Evolutionary conservation across 2,888 invertebrate genomes (phyloP).

Genomic region (Pachymerium ferrugineum): DNA sequence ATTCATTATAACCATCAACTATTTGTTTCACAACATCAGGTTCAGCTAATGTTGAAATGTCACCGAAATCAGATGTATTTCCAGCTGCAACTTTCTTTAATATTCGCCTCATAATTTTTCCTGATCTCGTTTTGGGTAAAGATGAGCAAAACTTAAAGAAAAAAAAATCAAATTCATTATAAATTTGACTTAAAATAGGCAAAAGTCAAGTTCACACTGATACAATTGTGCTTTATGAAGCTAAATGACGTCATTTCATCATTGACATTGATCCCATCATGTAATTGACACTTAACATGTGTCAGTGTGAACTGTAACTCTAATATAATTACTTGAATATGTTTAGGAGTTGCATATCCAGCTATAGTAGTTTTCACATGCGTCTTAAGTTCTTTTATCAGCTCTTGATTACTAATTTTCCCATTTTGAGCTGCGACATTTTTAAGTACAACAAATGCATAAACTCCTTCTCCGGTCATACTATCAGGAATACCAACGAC

Average conservation of each 20-base stretch:
- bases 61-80: slow-evolving; percentile 39
- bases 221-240: no score
- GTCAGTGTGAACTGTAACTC: no score
- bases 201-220: no score
- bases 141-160: slow-evolving; percentile 44
- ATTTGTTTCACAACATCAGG: slow-evolving; percentile 37
- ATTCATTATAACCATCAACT: background rate
- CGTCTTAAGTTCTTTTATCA: slow-evolving; percentile 43
- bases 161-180: slow-evolving; percentile 25
- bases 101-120: slow-evolving; percentile 53
- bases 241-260: no score
- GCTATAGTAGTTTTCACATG: slow-evolving; percentile 48
- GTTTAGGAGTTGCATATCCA: slow-evolving; percentile 51
- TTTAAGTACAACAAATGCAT: slow-evolving; percentile 48
- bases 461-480: slow-evolving; percentile 54
- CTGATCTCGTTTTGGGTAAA: slow-evolving; percentile 52
- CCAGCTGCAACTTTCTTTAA: slow-evolving; percentile 49
- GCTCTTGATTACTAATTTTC: no score
- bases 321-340: slow-evolving; percentile 45
- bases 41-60: slow-evolving; percentile 40
- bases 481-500: slow-evolving; percentile 53
- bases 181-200: background rate
- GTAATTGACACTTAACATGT: no score
- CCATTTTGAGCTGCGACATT: slow-evolving; percentile 41
- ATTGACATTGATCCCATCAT: no score